Evolutionary conservation across 1,140 invertebrate species (phyloP).

Genomic region (Brachionus asplanchnoidis): DNA sequence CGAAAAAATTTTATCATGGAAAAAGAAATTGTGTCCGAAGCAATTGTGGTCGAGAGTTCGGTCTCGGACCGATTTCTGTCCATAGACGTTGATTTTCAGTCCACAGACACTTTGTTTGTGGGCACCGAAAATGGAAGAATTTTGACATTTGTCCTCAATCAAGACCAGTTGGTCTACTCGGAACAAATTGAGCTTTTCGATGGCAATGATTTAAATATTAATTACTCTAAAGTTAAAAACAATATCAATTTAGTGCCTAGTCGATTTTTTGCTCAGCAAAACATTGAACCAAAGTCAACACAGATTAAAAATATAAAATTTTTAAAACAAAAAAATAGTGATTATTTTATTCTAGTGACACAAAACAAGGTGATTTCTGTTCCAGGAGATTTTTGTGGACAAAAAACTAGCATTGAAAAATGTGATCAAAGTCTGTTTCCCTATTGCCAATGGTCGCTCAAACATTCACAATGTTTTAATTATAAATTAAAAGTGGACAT

Average conservation of each 20-base stretch:
- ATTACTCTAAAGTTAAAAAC: not conserved
- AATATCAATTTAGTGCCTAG: not conserved
- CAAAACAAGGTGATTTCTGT: not conserved
- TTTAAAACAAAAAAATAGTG: not conserved
- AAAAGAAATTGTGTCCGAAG: conserved; percentile 39
- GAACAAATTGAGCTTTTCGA: not conserved
- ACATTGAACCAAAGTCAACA: not conserved
- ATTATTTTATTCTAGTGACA: not conserved
- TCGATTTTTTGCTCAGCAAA: not conserved
- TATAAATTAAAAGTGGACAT: not conserved
- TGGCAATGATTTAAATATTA: not conserved
- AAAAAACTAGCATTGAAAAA: not conserved
- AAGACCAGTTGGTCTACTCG: not conserved
- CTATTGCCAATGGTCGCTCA: not conserved
- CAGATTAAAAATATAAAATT: conserved; percentile 3
- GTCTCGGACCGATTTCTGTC: conserved; percentile 10
- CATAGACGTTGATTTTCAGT: conserved; percentile 12
- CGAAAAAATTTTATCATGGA: conserved; percentile 33
- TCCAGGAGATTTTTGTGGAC: not conserved
- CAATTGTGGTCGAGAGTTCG: conserved; percentile 18
- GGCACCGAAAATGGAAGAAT: conserved; percentile 27
- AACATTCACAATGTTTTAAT: conserved; percentile 10
- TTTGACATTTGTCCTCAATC: not conserved
- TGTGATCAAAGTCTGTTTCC: not conserved
- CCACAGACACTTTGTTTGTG: not conserved